Conservation (phyloP, 2,113 vertebrate species). For the Gila orcuttii region DNA sequence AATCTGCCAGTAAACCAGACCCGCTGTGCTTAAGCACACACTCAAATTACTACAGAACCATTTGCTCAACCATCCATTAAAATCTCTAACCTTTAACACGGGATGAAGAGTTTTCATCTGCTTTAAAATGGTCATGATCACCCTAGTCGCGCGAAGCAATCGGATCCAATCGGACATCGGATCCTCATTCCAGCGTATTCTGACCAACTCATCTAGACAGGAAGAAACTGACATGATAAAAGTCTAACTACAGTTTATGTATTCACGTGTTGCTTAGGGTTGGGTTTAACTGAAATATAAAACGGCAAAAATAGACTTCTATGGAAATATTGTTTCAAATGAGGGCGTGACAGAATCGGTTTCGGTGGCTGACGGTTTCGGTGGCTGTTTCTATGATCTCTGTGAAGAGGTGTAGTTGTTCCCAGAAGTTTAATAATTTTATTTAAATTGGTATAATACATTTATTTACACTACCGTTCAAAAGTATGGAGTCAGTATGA, state of each 20-base stretch:
- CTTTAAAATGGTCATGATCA: background rate
- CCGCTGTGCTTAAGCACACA: slow-evolving; percentile 11
- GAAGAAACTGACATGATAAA: background rate
- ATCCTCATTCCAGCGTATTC: background rate
- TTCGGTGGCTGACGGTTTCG: background rate
- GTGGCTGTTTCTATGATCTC: background rate
- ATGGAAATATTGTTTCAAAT: background rate
- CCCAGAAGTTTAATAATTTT: no score
- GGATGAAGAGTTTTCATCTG: background rate
- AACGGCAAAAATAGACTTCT: background rate
- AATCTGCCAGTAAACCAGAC: slow-evolving; percentile 30
- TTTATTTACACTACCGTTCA: background rate
- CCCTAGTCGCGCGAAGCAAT: background rate
- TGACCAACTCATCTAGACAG: background rate
- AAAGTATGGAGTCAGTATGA: background rate
- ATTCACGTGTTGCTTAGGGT: background rate
- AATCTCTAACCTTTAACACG: background rate
- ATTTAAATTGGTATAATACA: no score
- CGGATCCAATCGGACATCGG: no score
- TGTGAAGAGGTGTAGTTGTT: background rate
- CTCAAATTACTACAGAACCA: slow-evolving; percentile 31
- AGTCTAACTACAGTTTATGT: background rate
- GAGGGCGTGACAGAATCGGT: background rate
- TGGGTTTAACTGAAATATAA: background rate
- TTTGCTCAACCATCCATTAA: background rate